phyloP scores from a whole-genome alignment of 2,113 vertebrate species.

The Cyanistes caeruleus region DNA sequence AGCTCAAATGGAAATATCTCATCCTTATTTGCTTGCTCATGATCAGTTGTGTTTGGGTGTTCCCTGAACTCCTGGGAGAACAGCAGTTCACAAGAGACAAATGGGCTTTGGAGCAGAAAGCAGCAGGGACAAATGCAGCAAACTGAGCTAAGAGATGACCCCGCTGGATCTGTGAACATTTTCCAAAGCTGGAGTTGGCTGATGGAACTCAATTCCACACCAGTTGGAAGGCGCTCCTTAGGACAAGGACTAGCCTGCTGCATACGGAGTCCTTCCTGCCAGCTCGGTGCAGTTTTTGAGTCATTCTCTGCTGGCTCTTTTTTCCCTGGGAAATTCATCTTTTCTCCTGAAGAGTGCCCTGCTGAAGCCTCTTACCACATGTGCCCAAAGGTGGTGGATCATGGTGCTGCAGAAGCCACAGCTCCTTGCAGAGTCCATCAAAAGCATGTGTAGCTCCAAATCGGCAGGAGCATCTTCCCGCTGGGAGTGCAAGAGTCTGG shows the following conservation, averaged over 20 bases:
- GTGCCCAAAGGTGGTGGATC: neutral
- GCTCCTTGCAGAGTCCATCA: neutral
- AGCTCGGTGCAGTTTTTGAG: neutral
- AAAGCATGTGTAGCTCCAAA: neutral
- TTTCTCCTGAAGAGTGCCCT: neutral
- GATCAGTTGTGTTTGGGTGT: neutral
- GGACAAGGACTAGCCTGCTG: neutral
- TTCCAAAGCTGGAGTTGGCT: constrained; percentile 5
- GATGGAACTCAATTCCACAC: neutral
- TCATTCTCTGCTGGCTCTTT: neutral
- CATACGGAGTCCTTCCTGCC: neutral
- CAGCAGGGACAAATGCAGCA: neutral
- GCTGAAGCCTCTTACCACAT: neutral
- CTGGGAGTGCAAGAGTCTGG: neutral
- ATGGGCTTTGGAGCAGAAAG: neutral
- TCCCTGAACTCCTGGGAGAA: neutral
- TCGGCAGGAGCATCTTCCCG: neutral
- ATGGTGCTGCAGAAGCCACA: neutral
- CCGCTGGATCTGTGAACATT: neutral
- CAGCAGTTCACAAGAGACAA: neutral
- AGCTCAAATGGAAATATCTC: neutral
- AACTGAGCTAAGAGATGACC: neutral
- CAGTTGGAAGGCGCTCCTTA: neutral
- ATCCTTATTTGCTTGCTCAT: neutral
- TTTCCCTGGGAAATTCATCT: neutral